These are phyloP conservation scores for Psittacula cyanocephala DNA, from an alignment of 2,113 vertebrate genomes.

Conservation along the genomic window DNA sequence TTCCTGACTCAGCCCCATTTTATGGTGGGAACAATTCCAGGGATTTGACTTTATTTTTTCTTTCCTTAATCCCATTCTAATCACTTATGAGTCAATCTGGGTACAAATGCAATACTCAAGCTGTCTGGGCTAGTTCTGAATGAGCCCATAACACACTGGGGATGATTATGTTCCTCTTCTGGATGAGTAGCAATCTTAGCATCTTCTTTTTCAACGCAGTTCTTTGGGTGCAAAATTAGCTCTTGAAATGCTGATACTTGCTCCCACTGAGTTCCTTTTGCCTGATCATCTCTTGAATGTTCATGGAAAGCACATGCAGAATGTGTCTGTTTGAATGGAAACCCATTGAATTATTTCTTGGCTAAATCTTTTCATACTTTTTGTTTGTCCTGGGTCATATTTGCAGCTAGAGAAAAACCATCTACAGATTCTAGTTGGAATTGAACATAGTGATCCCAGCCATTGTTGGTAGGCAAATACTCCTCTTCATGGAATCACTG, in stretches of 20 bases:
- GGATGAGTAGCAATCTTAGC: neutral
- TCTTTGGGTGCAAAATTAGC: neutral
- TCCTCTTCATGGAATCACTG: neutral
- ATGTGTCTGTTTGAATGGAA: neutral
- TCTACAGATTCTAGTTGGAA: neutral
- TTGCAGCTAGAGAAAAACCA: neutral
- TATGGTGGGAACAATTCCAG: neutral
- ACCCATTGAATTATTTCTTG: neutral
- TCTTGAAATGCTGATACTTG: neutral
- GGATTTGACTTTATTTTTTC: neutral
- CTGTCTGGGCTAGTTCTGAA: slow-evolving; percentile 46
- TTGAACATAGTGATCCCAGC: neutral
- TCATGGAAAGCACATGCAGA: neutral
- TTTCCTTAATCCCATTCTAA: slow-evolving; percentile 34
- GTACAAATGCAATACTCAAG: neutral
- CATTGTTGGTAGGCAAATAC: neutral
- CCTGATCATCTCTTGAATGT: neutral
- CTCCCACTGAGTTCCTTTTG: neutral
- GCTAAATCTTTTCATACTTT: neutral
- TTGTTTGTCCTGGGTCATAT: neutral
- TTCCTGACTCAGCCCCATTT: slow-evolving; percentile 40
- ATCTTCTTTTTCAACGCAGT: neutral
- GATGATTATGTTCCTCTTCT: neutral
- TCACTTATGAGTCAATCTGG: slow-evolving; percentile 29
- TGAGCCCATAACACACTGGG: neutral